phyloP scores from a whole-genome alignment of 2,888 invertebrate genomes.

The Zonitis immaculata region DNA sequence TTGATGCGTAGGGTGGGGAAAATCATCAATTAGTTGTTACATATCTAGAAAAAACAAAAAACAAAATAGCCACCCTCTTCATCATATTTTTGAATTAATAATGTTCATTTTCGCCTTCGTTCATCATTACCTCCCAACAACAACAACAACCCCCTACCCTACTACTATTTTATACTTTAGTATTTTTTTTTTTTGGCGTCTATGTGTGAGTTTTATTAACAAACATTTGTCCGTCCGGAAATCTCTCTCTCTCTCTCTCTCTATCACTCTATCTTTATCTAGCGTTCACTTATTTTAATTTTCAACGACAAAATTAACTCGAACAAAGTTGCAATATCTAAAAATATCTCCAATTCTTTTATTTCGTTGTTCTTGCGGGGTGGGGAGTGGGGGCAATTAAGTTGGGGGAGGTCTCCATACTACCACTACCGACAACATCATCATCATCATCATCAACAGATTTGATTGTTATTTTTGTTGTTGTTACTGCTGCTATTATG shows the following conservation, averaged over 20 bases:
- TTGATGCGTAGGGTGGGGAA: background rate
- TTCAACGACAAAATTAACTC: slow-evolving; percentile 24
- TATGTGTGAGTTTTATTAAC: slow-evolving; percentile 22
- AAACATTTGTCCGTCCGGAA: slow-evolving; percentile 20
- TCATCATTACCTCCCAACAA: no score
- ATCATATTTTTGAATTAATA: slow-evolving; percentile 22
- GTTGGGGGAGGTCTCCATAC: no score
- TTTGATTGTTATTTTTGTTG: background rate
- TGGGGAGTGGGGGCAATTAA: no score
- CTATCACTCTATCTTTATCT: no score
- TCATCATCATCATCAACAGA: no score
- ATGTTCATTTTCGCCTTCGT: slow-evolving; percentile 20
- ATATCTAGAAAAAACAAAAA: no score
- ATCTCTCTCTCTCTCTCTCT: no score
- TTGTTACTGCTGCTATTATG: no score
- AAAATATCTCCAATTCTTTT: slow-evolving; percentile 15
- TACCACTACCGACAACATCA: no score
- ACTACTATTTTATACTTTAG: no score
- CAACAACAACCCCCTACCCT: background rate
- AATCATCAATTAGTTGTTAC: background rate
- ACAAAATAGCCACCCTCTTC: background rate
- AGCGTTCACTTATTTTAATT: slow-evolving; percentile 25
- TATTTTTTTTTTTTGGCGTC: no score
- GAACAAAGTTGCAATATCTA: slow-evolving; percentile 21
- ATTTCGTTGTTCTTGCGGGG: background rate